These are phyloP conservation scores for Megaustenia siamemsis DNA, from an alignment of 2,888 invertebrate genomes.

Conservation along the genomic window DNA sequence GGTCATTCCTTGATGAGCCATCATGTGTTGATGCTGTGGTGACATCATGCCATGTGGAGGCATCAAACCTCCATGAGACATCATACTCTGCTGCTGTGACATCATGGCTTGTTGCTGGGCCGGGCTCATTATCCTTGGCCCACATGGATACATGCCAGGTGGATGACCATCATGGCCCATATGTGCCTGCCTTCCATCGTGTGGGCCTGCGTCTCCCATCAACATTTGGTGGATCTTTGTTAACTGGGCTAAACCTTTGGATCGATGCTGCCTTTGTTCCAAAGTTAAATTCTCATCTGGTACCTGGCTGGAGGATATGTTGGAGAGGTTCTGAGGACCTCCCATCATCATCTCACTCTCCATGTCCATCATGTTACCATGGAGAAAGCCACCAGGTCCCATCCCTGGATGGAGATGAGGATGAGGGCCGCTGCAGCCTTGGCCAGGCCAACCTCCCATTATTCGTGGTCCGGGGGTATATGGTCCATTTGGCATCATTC, in stretches of 20 bases:
- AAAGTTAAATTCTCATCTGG: slow-evolving; percentile 93
- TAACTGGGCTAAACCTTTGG: slow-evolving; percentile 93
- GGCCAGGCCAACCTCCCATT: slow-evolving; percentile 58
- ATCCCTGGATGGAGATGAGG: slow-evolving; percentile 29
- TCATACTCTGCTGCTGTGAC: slow-evolving; percentile 62
- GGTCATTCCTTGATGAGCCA: slow-evolving; percentile 67
- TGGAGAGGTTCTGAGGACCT: slow-evolving; percentile 55
- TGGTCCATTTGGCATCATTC: slow-evolving; percentile 54
- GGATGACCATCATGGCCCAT: slow-evolving; percentile 61
- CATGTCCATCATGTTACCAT: slow-evolving; percentile 51
- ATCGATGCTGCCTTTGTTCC: slow-evolving; percentile 95
- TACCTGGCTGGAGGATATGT: slow-evolving; percentile 77
- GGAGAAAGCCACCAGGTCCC: slow-evolving; percentile 38
- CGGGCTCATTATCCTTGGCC: slow-evolving; percentile 44
- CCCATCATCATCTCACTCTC: slow-evolving; percentile 38
- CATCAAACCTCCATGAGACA: slow-evolving; percentile 71
- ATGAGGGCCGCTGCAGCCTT: slow-evolving; percentile 29
- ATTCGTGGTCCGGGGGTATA: slow-evolving; percentile 59
- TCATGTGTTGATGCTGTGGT: slow-evolving; percentile 67
- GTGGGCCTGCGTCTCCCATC: slow-evolving; percentile 55
- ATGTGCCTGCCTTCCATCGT: slow-evolving; percentile 55
- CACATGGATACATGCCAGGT: slow-evolving; percentile 46
- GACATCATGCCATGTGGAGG: slow-evolving; percentile 68
- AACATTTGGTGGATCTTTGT: slow-evolving; percentile 85
- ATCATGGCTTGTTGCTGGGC: slow-evolving; percentile 56